A percentile compares a stretch with the other conserved stretches of the same genome.
phyloP scores from a whole-genome alignment of 2,797 vertebrate genomes.

The Anguilla obscura region DNA sequence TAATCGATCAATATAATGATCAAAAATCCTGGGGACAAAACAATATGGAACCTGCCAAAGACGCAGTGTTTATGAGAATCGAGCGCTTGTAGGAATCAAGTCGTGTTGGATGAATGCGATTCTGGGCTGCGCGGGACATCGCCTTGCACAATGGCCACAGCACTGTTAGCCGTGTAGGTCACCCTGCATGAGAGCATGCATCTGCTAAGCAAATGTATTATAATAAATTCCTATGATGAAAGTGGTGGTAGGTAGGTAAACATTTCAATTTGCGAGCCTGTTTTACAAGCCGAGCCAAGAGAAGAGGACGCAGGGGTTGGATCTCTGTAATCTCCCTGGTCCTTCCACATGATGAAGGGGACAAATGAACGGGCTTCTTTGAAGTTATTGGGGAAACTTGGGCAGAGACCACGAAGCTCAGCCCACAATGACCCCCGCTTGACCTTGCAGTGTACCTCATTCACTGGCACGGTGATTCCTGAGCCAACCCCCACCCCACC shows the following conservation, averaged over 20 bases:
- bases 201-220: background rate
- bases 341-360: background rate
- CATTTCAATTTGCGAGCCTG: background rate
- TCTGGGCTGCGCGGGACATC: background rate
- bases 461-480: background rate
- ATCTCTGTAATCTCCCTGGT: background rate
- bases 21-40: slow-evolving; percentile 26
- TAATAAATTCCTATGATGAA: background rate
- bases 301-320: background rate
- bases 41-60: background rate
- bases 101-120: background rate
- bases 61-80: slow-evolving; percentile 18
- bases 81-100: background rate
- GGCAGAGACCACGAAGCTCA: background rate
- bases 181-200: background rate
- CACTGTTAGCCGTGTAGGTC: background rate
- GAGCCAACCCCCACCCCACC: background rate
- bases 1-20: slow-evolving; percentile 18
- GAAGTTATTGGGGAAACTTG: background rate
- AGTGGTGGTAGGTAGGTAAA: background rate
- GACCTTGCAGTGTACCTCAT: background rate
- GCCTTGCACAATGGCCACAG: background rate
- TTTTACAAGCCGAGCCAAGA: background rate
- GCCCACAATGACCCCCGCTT: background rate
- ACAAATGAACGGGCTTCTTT: background rate